These are phyloP conservation scores for Hippocampus kuda DNA, from an alignment of 2,797 vertebrate genomes.

Conservation along the genomic window DNA sequence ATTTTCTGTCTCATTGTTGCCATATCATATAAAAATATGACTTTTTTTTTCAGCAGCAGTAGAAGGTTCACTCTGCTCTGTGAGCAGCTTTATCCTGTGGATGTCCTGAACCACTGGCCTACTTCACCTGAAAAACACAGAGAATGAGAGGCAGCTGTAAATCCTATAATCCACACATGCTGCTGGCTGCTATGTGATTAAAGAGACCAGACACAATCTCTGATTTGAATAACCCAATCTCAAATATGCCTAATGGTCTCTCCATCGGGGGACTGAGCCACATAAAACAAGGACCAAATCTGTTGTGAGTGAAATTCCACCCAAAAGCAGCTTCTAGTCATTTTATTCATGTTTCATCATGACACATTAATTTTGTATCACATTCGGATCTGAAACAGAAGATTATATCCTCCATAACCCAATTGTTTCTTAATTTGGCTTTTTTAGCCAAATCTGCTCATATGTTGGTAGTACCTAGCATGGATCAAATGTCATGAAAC, in stretches of 20 bases:
- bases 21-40: background rate
- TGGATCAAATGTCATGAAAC: background rate
- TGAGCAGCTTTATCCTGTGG: slow-evolving; percentile 5
- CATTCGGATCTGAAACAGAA: background rate
- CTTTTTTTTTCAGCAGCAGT: background rate
- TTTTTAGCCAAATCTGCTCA: background rate
- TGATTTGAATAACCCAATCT: slow-evolving; percentile 34
- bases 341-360: background rate
- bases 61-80: background rate
- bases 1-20: too few species aligned
- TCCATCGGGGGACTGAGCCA: slow-evolving; percentile 7
- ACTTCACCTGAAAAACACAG: slow-evolving; percentile 41
- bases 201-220: slow-evolving; percentile 38
- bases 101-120: slow-evolving; percentile 29
- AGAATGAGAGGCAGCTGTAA: slow-evolving; percentile 27
- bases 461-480: background rate
- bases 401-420: background rate
- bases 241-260: slow-evolving; percentile 34
- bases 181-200: slow-evolving; percentile 41
- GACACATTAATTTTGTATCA: background rate
- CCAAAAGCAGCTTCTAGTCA: slow-evolving; percentile 6
- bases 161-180: slow-evolving; percentile 52
- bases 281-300: slow-evolving; percentile 12
- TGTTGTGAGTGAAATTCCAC: slow-evolving; percentile 4
- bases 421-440: background rate